Conservation (phyloP, 2,888 invertebrate genomes). For the Drosophila macrospina region DNA sequence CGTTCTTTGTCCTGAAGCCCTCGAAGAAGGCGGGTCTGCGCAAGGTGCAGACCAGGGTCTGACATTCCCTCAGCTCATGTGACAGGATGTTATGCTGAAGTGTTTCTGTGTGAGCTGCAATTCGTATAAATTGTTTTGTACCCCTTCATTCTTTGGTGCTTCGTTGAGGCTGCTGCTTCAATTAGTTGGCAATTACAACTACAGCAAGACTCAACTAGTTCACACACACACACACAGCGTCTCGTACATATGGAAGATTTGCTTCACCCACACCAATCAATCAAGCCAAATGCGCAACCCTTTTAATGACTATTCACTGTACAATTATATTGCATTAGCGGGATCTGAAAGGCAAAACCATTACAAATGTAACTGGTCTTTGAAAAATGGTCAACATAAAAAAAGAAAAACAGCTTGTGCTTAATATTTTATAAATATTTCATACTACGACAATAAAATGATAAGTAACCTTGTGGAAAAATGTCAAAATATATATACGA, state of each 20-base stretch:
- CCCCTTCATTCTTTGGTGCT: not conserved
- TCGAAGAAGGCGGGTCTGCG: constrained; percentile 51
- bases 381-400: not conserved
- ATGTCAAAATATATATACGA: not conserved
- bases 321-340: not conserved
- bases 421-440: constrained; percentile 6
- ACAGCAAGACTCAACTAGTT: not conserved
- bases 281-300: not conserved
- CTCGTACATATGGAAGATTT: not conserved
- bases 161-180: not conserved
- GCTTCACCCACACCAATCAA: not conserved
- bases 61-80: not conserved
- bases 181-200: too few relatives aligned
- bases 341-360: too few relatives aligned
- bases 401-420: not conserved
- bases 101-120: constrained; percentile 18
- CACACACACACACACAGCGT: too few relatives aligned
- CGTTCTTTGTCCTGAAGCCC: constrained; percentile 87
- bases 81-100: not conserved
- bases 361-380: not conserved
- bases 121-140: constrained; percentile 39
- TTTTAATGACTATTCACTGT: not conserved
- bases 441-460: not conserved
- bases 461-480: not conserved
- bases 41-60: constrained; percentile 40